These are phyloP conservation scores for Spodoptera exigua DNA, from an alignment of 2,888 invertebrate species.

Conservation along the genomic window DNA sequence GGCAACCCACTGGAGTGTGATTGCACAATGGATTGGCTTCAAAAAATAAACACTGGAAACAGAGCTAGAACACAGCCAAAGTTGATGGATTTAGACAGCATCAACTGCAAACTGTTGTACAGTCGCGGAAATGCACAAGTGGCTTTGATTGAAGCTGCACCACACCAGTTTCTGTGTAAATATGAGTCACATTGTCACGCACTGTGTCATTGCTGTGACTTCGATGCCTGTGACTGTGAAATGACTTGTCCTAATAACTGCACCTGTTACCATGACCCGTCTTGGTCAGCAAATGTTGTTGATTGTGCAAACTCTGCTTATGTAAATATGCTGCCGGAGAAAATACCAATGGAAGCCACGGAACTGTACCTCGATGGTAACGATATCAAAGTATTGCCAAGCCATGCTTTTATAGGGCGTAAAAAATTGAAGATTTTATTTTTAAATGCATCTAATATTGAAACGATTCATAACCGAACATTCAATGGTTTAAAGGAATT, in stretches of 20 bases:
- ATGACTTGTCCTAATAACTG: conserved; percentile 97
- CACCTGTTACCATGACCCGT: conserved; percentile 96
- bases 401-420: conserved; percentile 95
- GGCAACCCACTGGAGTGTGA: conserved; percentile 96
- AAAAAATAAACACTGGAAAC: conserved; percentile 93
- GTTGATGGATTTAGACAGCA: conserved; percentile 94
- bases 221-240: conserved; percentile 97
- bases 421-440: conserved; percentile 93
- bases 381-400: conserved; percentile 92
- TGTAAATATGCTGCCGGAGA: conserved; percentile 92
- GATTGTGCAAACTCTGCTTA: conserved; percentile 94
- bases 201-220: conserved; percentile 96
- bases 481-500: conserved; percentile 95
- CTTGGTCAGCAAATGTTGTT: conserved; percentile 95
- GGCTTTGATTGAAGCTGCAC: conserved; percentile 93
- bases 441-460: conserved; percentile 94
- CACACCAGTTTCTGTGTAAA: conserved; percentile 95
- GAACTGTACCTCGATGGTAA: conserved; percentile 96
- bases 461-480: conserved; percentile 94
- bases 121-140: conserved; percentile 93
- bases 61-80: conserved; percentile 94
- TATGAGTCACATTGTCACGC: conserved; percentile 96
- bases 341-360: conserved; percentile 97
- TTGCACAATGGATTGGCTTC: conserved; percentile 97
- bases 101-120: conserved; percentile 94